Evolutionary conservation across 2,113 vertebrate genomes (phyloP).

Genomic region (Paralichthys olivaceus): DNA sequence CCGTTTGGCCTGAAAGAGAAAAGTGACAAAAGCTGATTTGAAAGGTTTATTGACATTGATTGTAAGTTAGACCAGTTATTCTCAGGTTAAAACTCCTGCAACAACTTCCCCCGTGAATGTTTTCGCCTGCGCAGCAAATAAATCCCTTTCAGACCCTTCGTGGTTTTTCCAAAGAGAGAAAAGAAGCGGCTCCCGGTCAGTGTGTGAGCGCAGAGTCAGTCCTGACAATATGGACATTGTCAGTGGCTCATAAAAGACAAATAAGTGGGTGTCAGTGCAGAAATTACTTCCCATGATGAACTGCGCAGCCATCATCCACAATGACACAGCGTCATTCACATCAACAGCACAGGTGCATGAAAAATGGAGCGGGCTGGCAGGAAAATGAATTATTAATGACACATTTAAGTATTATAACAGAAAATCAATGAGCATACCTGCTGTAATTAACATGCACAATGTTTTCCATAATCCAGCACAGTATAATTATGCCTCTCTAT

Average conservation of each 20-base stretch:
- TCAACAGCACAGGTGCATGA: constrained; percentile 85
- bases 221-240: constrained; percentile 62
- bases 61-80: not conserved
- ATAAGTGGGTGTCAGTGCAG: constrained; percentile 75
- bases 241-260: constrained; percentile 73
- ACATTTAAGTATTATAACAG: constrained; percentile 87
- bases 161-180: no score
- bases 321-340: constrained; percentile 78
- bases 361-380: constrained; percentile 80
- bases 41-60: not conserved
- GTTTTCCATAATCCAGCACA: constrained; percentile 84
- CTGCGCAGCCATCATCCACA: constrained; percentile 71
- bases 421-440: constrained; percentile 87
- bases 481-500: constrained; percentile 86
- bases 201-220: no score
- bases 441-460: constrained; percentile 86
- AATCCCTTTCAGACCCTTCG: constrained; percentile 17
- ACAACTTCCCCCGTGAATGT: no score
- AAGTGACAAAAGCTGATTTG: not conserved
- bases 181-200: constrained; percentile 16
- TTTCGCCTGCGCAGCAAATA: not conserved
- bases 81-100: not conserved
- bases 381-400: constrained; percentile 88
- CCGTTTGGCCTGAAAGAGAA: constrained; percentile 3
- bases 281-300: constrained; percentile 76